Evolutionary conservation across 2,888 invertebrate species (phyloP).

Genomic region (Argyresthia goedartella): DNA sequence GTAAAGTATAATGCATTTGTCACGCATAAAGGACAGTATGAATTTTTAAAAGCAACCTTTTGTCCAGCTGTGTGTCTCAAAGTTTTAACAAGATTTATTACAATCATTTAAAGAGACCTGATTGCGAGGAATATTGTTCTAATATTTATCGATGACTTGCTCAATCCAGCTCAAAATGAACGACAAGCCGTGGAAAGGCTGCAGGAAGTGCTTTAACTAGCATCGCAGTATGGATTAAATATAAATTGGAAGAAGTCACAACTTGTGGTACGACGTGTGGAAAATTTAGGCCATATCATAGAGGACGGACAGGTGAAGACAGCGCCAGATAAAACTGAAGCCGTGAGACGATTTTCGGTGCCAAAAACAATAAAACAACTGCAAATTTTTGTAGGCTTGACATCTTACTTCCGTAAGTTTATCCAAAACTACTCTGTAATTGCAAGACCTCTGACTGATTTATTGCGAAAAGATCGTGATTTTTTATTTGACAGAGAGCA

Average conservation of each 20-base stretch:
- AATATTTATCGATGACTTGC: neutral
- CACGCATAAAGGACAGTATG: neutral
- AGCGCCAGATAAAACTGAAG: neutral
- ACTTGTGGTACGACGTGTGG: neutral
- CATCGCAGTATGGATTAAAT: too few relatives aligned
- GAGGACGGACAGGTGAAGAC: too few relatives aligned
- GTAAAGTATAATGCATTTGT: neutral
- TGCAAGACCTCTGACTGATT: neutral
- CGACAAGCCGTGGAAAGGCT: too few relatives aligned
- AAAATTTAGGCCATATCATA: neutral
- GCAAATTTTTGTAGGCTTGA: neutral
- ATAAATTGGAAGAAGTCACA: neutral
- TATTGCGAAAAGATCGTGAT: neutral
- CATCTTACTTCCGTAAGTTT: conserved; percentile 1
- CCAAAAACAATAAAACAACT: neutral
- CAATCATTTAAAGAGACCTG: conserved; percentile 17
- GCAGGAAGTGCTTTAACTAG: too few relatives aligned
- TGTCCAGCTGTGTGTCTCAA: conserved; percentile 32
- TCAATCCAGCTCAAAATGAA: neutral
- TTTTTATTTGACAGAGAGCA: neutral
- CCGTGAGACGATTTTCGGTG: neutral
- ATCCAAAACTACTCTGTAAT: neutral
- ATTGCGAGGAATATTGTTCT: neutral
- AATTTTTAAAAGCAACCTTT: conserved; percentile 24
- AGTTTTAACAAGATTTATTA: too few relatives aligned